Evolutionary conservation across 2,888 invertebrate genomes (phyloP).

Genomic region (Drosophila nr. medialis): DNA sequence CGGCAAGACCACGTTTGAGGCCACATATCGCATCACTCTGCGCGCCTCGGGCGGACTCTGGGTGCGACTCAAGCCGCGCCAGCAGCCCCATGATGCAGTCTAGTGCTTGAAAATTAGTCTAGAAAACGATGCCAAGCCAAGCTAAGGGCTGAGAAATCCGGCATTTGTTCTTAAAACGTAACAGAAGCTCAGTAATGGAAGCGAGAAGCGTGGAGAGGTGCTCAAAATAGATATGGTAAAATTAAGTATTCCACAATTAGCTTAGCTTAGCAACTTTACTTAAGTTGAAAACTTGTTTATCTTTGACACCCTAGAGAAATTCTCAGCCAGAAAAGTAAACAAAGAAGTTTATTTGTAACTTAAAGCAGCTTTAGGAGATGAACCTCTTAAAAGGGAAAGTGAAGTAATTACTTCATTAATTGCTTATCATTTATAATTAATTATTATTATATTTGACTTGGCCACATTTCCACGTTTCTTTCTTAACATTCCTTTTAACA

Average conservation of each 20-base stretch:
- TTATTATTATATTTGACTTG: neutral
- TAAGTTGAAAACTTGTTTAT: neutral
- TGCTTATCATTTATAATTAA: neutral
- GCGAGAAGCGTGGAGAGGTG: neutral
- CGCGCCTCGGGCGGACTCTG: slow-evolving; percentile 87
- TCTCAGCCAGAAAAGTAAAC: neutral
- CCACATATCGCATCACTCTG: slow-evolving; percentile 86
- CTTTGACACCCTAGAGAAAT: neutral
- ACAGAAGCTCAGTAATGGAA: neutral
- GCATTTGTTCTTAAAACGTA: neutral
- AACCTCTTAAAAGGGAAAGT: neutral
- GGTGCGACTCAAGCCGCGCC: slow-evolving; percentile 85
- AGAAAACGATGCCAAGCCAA: slow-evolving; percentile 10
- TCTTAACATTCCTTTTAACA: neutral
- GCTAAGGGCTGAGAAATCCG: neutral
- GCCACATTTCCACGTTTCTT: neutral
- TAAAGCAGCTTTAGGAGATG: neutral
- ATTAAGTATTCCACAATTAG: neutral
- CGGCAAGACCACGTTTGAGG: slow-evolving; percentile 85
- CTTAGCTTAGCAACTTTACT: neutral
- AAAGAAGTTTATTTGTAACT: neutral
- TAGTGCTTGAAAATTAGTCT: slow-evolving; percentile 28
- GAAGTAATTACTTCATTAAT: neutral
- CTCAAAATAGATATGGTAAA: neutral
- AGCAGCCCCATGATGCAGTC: slow-evolving; percentile 20